Conservation (phyloP, 2,797 vertebrate species). For the Sciaenops ocellatus region DNA sequence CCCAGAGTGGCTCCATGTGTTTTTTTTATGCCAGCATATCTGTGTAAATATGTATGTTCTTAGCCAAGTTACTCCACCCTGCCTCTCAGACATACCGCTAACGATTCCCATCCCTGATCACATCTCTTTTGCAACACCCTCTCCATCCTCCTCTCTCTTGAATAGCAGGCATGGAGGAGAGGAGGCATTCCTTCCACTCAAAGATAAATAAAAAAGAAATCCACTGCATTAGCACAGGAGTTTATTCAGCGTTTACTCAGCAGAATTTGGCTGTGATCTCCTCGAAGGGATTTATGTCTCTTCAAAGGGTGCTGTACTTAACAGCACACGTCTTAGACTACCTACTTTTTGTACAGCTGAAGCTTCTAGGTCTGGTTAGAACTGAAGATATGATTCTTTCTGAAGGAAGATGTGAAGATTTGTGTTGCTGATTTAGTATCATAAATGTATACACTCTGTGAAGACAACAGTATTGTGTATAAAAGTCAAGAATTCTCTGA, state of each 20-base stretch:
- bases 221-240: slow-evolving; percentile 25
- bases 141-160: slow-evolving; percentile 11
- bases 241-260: slow-evolving; percentile 61
- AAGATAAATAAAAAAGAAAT: not conserved
- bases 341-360: slow-evolving; percentile 23
- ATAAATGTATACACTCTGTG: not conserved
- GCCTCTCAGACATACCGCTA: slow-evolving; percentile 43
- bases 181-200: slow-evolving; percentile 17
- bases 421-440: slow-evolving; percentile 6
- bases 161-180: slow-evolving; percentile 16
- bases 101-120: slow-evolving; percentile 41
- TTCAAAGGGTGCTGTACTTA: slow-evolving; percentile 53
- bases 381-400: not conserved
- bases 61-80: slow-evolving; percentile 55
- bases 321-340: slow-evolving; percentile 15
- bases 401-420: not conserved
- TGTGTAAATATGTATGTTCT: slow-evolving; percentile 52
- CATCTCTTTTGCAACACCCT: slow-evolving; percentile 24
- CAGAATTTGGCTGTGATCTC: slow-evolving; percentile 59
- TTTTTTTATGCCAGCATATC: slow-evolving; percentile 29
- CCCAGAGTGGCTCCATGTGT: not conserved
- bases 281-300: slow-evolving; percentile 63
- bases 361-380: slow-evolving; percentile 27
- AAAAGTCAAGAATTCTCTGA: not conserved
- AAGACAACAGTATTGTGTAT: not conserved